Evolutionary conservation across 2,888 invertebrate genomes (phyloP).

Genomic region (Ceriagrion tenellum): DNA sequence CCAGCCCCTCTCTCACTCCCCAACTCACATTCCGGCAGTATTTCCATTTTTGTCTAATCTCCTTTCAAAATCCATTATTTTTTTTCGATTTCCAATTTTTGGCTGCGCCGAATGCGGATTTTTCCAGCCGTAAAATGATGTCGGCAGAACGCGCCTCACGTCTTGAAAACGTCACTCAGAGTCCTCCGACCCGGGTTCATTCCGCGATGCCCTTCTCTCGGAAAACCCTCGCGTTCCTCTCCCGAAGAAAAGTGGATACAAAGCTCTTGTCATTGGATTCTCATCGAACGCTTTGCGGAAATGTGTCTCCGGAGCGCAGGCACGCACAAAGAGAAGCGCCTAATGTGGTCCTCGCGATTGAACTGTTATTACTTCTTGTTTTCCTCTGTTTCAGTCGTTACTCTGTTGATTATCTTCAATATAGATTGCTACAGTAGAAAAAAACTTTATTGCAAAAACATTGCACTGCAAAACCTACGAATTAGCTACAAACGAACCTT

Average conservation of each 20-base stretch:
- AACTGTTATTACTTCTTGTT: no score
- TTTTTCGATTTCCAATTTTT: conserved; percentile 36
- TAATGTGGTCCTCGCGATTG: no score
- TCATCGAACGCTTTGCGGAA: not conserved
- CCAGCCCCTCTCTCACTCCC: not conserved
- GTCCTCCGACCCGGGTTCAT: not conserved
- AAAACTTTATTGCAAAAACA: no score
- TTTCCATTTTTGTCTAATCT: conserved; percentile 45
- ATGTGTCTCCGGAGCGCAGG: not conserved
- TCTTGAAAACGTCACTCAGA: not conserved
- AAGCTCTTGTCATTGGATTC: conserved; percentile 16
- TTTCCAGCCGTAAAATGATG: conserved; percentile 4
- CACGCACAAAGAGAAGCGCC: no score
- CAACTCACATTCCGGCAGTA: not conserved
- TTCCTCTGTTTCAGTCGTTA: no score
- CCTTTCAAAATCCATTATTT: not conserved
- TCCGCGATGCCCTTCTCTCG: not conserved
- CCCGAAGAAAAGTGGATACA: conserved; percentile 9
- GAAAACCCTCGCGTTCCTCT: not conserved
- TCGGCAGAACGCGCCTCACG: conserved; percentile 15
- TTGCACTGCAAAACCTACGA: no score
- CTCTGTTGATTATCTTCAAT: no score
- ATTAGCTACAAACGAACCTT: no score
- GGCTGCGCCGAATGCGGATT: not conserved
- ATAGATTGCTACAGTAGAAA: no score